Conservation (phyloP, 1,140 invertebrate genomes). For the Drosophila chauvacae region DNA sequence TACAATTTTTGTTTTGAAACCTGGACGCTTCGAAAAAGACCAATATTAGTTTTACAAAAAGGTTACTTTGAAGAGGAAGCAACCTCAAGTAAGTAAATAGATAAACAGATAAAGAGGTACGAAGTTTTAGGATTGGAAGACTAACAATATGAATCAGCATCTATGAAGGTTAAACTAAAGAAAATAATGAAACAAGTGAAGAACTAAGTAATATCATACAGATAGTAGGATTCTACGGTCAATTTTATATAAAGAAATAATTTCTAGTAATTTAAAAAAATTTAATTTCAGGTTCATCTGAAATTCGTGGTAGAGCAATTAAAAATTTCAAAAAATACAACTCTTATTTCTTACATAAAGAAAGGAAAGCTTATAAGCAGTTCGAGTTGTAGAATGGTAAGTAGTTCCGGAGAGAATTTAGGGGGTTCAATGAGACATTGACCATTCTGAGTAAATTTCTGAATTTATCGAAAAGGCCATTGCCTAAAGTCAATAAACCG, state of each 20-base stretch:
- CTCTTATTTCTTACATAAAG: neutral
- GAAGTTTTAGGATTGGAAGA: neutral
- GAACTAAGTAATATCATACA: neutral
- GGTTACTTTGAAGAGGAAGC: neutral
- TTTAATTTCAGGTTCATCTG: too few relatives aligned
- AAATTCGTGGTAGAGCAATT: too few relatives aligned
- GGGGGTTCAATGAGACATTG: slow-evolving; percentile 14
- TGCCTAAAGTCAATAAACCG: neutral
- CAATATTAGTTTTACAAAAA: slow-evolving; percentile 9
- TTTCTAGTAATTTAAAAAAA: neutral
- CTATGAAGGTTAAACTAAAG: neutral
- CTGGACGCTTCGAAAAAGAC: neutral
- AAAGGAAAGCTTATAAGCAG: neutral
- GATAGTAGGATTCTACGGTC: too few relatives aligned
- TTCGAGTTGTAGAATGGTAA: neutral
- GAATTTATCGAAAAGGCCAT: slow-evolving; percentile 11
- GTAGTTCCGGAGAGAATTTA: slow-evolving; percentile 6
- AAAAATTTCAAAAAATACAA: too few relatives aligned
- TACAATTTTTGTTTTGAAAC: neutral
- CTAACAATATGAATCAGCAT: neutral
- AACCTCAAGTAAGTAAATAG: neutral
- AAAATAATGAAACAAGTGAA: neutral
- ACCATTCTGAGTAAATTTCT: neutral
- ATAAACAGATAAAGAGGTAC: neutral
- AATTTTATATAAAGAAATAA: neutral